phyloP scores from a whole-genome alignment of 2,797 vertebrate species.

The Falco peregrinus region DNA sequence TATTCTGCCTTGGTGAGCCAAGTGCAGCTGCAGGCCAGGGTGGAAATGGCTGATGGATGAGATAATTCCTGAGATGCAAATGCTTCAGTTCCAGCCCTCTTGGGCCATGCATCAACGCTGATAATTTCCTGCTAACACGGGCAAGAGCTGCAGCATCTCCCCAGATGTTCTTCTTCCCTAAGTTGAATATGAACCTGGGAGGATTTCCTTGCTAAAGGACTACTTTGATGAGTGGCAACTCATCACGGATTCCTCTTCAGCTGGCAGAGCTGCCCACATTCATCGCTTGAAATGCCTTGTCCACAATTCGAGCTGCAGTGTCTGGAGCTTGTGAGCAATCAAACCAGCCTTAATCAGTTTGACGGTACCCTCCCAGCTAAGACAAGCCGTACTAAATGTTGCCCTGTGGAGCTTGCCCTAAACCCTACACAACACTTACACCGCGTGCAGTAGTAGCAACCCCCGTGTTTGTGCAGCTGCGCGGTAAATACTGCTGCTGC shows the following conservation, averaged over 20 bases:
- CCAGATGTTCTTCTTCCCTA: neutral
- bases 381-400: neutral
- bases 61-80: neutral
- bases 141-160: neutral
- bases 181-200: neutral
- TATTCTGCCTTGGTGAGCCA: neutral
- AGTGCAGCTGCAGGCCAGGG: neutral
- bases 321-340: neutral
- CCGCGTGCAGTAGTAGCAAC: neutral
- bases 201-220: neutral
- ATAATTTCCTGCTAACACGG: neutral
- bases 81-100: neutral
- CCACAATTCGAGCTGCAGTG: accelerated
- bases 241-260: neutral
- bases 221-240: neutral
- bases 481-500: neutral
- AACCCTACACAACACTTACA: no score
- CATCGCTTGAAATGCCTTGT: neutral
- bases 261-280: no score
- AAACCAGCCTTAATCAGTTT: neutral
- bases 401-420: neutral
- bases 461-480: accelerated
- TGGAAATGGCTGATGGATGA: neutral
- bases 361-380: neutral
- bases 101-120: neutral